Base-by-base conservation (phyloP, 2,113 vertebrate species). In the Cheirogaleus medius region DNA sequence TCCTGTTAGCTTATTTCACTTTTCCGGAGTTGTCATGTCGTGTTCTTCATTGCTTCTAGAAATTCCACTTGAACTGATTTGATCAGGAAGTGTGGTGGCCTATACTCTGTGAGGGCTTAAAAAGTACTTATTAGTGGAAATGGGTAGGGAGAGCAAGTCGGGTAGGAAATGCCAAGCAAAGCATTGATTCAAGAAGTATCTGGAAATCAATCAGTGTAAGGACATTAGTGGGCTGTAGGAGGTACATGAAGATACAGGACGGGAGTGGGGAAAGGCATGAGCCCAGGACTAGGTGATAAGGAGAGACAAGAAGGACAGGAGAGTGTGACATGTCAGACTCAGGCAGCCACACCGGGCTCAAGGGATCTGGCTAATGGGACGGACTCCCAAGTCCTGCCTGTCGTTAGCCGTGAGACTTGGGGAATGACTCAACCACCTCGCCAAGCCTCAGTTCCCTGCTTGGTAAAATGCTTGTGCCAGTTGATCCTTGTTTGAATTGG, bases 21-120 rank as follows among this genome's bases (percentile, higher is more conserved):
- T 97, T 77, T 76, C n/a, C 11, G 10, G 73, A 95, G 74, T 92
- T 86, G 63, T 94, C 91, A 47, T 37, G n/a, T 90, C 71, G 49
- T 91, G 13, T 64, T 91, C 60, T 91, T 91, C 91, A 89, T 8
- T 87, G 49, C 94, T 89, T 95, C 92, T 84, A 25, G 80, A 94
- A 97, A 94, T 89, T 76, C 82, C 49, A 77, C 86, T 58, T 83
- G 85, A 94, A 81, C 71, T 78, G 87, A 87, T 94, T 94, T 81
- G 74, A 58, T 74, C 71, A 90, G 90, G 21, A 63, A 34, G 8
- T 54, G n/a, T 68, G 56, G 44, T 91, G 56, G 47, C 52, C 56
- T 52, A 17, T 39, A 49, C 81, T 77, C 56, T 87, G 25, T 66
- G 47, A 96, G 54, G 42, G 39, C 42, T 95, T 44, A 39, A 66